Conservation (phyloP, 2,113 vertebrate genomes). For the Aplodontia rufa region DNA sequence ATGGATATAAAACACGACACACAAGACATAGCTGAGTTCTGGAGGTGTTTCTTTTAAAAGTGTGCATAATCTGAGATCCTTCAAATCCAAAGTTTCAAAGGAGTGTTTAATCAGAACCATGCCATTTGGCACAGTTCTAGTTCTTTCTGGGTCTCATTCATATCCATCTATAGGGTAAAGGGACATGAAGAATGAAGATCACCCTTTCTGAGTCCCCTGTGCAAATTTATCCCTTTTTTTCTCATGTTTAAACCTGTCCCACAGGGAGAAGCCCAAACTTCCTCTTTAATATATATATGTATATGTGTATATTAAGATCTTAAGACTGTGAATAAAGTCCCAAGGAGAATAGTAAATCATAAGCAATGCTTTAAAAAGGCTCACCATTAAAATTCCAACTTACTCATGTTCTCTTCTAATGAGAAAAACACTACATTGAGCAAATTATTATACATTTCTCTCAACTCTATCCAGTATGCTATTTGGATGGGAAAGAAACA, state of each 20-base stretch:
- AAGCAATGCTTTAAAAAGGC: slow-evolving; percentile 48
- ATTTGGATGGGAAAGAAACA: slow-evolving; percentile 39
- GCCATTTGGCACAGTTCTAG: neutral
- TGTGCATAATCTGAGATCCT: fast-evolving
- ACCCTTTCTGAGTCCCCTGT: slow-evolving; percentile 39
- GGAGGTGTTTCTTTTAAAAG: neutral
- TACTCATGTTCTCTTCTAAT: slow-evolving; percentile 57
- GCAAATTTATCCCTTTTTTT: neutral
- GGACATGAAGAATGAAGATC: slow-evolving; percentile 46
- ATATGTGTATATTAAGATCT: slow-evolving; percentile 45
- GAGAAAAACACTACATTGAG: slow-evolving; percentile 60
- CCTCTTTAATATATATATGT: neutral
- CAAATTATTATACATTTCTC: slow-evolving; percentile 21
- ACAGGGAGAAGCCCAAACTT: slow-evolving; percentile 60
- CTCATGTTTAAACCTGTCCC: slow-evolving; percentile 63
- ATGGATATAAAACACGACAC: neutral
- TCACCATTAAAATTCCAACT: slow-evolving; percentile 67
- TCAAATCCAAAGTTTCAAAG: slow-evolving; percentile 31
- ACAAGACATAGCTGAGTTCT: neutral
- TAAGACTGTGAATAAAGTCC: slow-evolving; percentile 59
- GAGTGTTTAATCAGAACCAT: neutral
- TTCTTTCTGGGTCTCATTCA: slow-evolving; percentile 26
- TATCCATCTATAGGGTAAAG: slow-evolving; percentile 39
- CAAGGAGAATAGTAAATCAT: slow-evolving; percentile 59
- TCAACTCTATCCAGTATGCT: slow-evolving; percentile 44